Base-by-base conservation (phyloP, 37 sponge, comb jelly and placozoan genomes). In the Tethya wilhelma region DNA sequence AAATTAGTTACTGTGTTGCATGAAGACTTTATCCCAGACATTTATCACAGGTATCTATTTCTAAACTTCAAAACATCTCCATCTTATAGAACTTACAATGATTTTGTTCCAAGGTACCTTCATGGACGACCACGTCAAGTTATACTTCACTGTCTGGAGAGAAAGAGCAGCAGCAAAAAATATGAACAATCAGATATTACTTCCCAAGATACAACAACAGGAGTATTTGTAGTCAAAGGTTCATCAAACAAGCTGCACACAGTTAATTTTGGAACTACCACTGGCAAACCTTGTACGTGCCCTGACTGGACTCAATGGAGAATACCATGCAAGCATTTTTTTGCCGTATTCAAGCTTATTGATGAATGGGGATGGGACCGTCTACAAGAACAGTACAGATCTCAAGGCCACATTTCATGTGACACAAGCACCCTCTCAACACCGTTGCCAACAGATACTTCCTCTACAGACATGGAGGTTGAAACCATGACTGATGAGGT, bases 281-380 rank as follows among this genome's bases (percentile, higher is more conserved):
- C 76, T 30, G 32, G 36, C 23, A 56, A 9, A 57, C 76, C 76
- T 23, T 75, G 76, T 75, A 75, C 60, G 4, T 75, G 76, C 33
- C 76, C n/a, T 57, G 76, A 75, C 60, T 75, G 76, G 76, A 58
- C 32, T 11, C 9, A 11, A 63, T 29, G 23, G 9, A 63, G 9
- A 29, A n/a, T 12, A 9, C 25, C 23, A 26, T 63, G 65, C 65
- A 14, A 63, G 65, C 9, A 49, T 20, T 20, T 49, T 20, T 49
- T 49, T 20, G 17, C 30, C 30, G 19, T 23, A 14, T 63, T 23
- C 65, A 12, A 14, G 9, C 9, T 29, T 14, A 19, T 49, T 49
- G 53, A 49, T 19, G 14, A 49, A 14, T 49, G 53, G 53, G 53
- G 53, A 49, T 49, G 53, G 53, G 53, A 49, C 14, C 9, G 53